Base-by-base conservation (phyloP, 23 tunicate species). In the Trididemnum miniatum region DNA sequence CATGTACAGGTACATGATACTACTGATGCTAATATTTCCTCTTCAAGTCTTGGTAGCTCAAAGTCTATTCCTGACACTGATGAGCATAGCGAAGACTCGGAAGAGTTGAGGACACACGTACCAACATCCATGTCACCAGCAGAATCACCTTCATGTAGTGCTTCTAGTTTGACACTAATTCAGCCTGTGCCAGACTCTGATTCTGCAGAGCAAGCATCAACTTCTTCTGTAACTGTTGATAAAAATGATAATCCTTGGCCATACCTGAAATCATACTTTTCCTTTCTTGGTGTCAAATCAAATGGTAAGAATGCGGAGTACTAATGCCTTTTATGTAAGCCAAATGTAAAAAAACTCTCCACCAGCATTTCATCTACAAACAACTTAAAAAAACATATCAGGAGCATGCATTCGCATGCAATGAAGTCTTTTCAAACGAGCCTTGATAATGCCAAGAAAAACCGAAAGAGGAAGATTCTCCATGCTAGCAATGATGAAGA, bases 351-450 rank as follows among this genome's bases (percentile, higher is more conserved):
- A 69, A 69, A 9, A 5, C 31, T 69, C 26, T 69, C 75, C 3
- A 69, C 75, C 38, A 69, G 75, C 39, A 69, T 69, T 69, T 12
- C 38, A 69, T 69, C 75, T 29, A 7, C 75, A 69, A 69, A 69
- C 39, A 69, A 69, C 37, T 69, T 69, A 9, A 69, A 69, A n/a
- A 69, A 69, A 32, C 37, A 69, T 31, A 2, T 69, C 18, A 34
- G 12, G 4, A 69, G 75, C 2, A 2, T 3, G 37, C 75, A 69
- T 69, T 31, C 75, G 31, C 37, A 4, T 31, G 39, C 36, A 9
- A 7, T 31, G 38, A 7, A 12, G 2, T 3, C 29, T 5, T 34
- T 31, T 32, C 20, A 44, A 15, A 44, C n/a, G 15, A 7, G 54
- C 15, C 54, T 69, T 7, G 26, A 32, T 32, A 37, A 32, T 69